Conservation (phyloP, 2,888 invertebrate genomes). For the Tiliacea citrago region DNA sequence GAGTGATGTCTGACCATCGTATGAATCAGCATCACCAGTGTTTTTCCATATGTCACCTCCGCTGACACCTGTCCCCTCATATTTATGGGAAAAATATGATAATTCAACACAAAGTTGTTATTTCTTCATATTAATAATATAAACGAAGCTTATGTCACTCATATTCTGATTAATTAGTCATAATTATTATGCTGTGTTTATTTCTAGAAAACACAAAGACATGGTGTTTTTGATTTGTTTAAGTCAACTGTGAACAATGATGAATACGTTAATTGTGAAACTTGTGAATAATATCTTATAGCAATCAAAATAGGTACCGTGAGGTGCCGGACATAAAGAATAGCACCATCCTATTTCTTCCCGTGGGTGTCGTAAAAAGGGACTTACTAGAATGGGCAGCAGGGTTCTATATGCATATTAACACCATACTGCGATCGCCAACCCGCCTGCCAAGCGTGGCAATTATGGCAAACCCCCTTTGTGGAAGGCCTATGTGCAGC, state of each 20-base stretch:
- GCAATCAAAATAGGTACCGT: too few relatives aligned
- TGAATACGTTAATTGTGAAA: conserved; percentile 17
- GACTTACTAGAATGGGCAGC: too few relatives aligned
- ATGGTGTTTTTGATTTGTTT: conserved; percentile 38
- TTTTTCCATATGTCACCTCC: conserved; percentile 64
- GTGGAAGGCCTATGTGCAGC: too few relatives aligned
- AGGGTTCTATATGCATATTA: too few relatives aligned
- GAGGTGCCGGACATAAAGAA: too few relatives aligned
- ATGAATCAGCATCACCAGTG: conserved; percentile 59
- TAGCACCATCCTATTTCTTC: too few relatives aligned
- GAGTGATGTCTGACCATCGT: conserved; percentile 37
- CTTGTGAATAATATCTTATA: not conserved
- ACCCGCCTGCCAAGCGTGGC: too few relatives aligned
- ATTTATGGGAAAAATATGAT: conserved; percentile 63
- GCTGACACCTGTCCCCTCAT: conserved; percentile 55
- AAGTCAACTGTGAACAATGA: conserved; percentile 36
- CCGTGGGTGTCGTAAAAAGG: too few relatives aligned
- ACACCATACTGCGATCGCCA: too few relatives aligned
- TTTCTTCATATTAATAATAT: conserved; percentile 54
- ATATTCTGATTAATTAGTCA: conserved; percentile 57
- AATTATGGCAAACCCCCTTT: too few relatives aligned
- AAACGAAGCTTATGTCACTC: conserved; percentile 62
- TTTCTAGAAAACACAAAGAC: conserved; percentile 43
- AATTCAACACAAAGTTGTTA: conserved; percentile 52
- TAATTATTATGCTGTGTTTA: conserved; percentile 43